Conservation (phyloP, 2,113 vertebrate species). For the Acrocephalus arundinaceus region DNA sequence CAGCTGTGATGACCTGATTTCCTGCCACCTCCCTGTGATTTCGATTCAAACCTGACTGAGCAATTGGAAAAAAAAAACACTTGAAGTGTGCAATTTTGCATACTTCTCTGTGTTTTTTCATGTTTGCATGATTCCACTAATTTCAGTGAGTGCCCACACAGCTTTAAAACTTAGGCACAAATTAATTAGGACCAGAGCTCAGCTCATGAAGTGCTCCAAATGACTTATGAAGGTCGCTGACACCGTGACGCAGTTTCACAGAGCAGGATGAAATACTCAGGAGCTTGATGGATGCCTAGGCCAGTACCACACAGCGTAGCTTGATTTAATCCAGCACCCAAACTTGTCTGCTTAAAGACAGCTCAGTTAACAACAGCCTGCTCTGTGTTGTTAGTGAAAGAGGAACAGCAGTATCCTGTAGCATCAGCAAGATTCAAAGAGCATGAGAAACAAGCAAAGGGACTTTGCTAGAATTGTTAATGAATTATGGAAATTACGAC, state of each 20-base stretch:
- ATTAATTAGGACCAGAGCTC: not conserved
- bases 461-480: not conserved
- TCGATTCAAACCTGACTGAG: not conserved
- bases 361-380: not conserved
- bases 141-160: not conserved
- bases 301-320: not conserved
- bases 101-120: not conserved
- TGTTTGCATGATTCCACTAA: not conserved
- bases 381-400: not conserved
- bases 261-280: not conserved
- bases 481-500: not conserved
- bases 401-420: not conserved
- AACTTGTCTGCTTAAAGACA: not conserved
- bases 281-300: not conserved
- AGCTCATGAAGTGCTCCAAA: not conserved
- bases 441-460: not conserved
- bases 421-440: conserved; percentile 12
- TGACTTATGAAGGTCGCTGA: not conserved
- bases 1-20: not conserved
- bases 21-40: not conserved
- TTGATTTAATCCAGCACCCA: not conserved
- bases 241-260: not conserved
- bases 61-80: not conserved
- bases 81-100: not conserved
- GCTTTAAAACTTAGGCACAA: not conserved